Percentiles rank a stretch among this genome's conserved stretches.
Conservation (phyloP, 2,888 invertebrate genomes). For the Rhabditoides inermis region DNA sequence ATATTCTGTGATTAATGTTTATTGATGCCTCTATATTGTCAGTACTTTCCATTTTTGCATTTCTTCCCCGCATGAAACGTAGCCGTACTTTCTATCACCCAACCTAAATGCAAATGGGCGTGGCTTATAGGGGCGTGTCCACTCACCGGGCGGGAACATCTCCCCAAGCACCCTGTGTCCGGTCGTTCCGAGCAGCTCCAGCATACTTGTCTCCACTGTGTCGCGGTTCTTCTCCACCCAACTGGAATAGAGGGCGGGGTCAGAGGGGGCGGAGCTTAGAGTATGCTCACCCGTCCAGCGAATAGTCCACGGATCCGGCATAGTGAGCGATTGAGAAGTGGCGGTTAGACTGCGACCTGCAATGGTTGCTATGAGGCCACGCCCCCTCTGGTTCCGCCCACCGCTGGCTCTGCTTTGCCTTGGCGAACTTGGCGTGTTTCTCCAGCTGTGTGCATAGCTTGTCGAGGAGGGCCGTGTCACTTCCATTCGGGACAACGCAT, state of each 20-base stretch:
- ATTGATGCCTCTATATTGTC: too few species aligned
- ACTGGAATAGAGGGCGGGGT: too few species aligned
- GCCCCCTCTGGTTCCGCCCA: too few species aligned
- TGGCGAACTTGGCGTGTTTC: constrained; percentile 24
- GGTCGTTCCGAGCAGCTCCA: constrained; percentile 44
- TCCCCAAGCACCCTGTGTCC: constrained; percentile 31
- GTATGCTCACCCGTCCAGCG: constrained; percentile 46
- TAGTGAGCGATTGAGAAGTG: constrained; percentile 52
- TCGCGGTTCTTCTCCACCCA: constrained; percentile 56
- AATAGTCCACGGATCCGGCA: constrained; percentile 54
- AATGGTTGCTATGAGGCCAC: too few species aligned
- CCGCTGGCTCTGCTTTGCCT: constrained; percentile 49
- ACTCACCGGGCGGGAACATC: constrained; percentile 38
- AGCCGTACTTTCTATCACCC: too few species aligned
- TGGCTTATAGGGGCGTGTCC: too few species aligned
- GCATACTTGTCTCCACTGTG: constrained; percentile 42
- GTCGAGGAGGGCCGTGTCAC: constrained; percentile 38
- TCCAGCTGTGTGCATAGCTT: constrained; percentile 34
- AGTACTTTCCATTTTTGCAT: too few species aligned
- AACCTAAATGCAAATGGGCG: too few species aligned
- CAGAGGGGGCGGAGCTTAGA: too few species aligned
- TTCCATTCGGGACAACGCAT: constrained; percentile 50
- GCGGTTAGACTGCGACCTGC: too few species aligned
- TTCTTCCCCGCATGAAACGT: too few species aligned
- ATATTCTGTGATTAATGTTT: too few species aligned